Evolutionary conservation across 2,888 invertebrate species (phyloP), one percentile per base, ranked within the genome.

Genomic region (Eupsilia transversa): DNA sequence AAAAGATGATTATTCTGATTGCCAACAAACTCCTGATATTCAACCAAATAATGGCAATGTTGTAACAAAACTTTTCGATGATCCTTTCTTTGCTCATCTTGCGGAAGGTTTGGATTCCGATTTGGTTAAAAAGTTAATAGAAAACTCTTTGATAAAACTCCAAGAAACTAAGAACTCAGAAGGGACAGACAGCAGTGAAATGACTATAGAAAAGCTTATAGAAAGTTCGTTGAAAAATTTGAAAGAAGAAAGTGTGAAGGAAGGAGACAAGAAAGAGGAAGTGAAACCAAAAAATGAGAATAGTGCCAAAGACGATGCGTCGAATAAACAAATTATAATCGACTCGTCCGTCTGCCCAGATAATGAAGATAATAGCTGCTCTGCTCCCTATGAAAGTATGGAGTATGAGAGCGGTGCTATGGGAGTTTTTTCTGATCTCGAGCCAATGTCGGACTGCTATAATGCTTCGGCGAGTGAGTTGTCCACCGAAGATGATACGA

Each of bases 381-480:
- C 97, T 89, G 97, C 97, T 92, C 97, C 97, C 93, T 98, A 98
- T 94, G 98, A 98, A 95, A 96, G 97, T 92, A 97, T 98, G 96
- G 98, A 98, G 94, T 97, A 97, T 82, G 97, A 97, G 91, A 97
- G 97, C 93, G 97, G 96, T 92, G 92, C 94, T 88, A 93, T 94
- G 88, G 96, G 96, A 90, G 93, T 95, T 91, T 96, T 96, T 92
- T 96, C 96, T 88, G 96, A 96, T 91, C 93, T 93, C 80, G 96
- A 96, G 91, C 96, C 96, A 82, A 96, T 97, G 92, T 98, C 98
- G 41, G 98, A 98, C 89, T 98, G 97, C 92, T 98, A 98, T 91
- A 98, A 98, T 83, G 98, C 98, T 83, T 97, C 97, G 81, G 97
- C 97, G 38, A 97, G 97, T 92, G 97, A 97, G 87, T 89, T 97